A percentile compares a stretch with the other conserved stretches of the same genome.
These are phyloP conservation scores for Oscheius onirici DNA, from an alignment of 2,888 invertebrate genomes.

Conservation along the genomic window DNA sequence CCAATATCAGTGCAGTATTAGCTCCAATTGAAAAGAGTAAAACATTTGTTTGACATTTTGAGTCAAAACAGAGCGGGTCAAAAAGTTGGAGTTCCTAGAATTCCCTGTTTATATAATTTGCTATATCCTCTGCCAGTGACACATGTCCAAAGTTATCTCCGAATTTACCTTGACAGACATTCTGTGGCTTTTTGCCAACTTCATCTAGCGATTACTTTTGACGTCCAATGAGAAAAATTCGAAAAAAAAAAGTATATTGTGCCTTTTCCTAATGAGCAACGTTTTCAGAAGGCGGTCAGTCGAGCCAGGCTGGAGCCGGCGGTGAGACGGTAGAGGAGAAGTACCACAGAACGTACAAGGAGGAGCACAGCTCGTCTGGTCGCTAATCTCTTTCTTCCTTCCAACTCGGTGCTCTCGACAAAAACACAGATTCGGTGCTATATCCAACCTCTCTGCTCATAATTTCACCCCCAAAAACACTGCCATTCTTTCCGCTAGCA, in stretches of 20 bases:
- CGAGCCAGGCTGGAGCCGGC: constrained; percentile 34
- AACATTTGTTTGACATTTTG: too few species aligned
- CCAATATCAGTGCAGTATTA: too few species aligned
- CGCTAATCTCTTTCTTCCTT: background rate
- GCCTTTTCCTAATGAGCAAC: background rate
- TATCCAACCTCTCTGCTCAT: constrained; percentile 15
- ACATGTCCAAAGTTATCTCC: too few species aligned
- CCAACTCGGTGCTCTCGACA: constrained; percentile 24
- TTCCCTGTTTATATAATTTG: too few species aligned
- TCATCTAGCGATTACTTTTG: background rate
- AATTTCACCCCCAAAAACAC: constrained; percentile 20
- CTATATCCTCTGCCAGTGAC: too few species aligned
- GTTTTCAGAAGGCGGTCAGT: constrained; percentile 34
- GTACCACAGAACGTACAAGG: constrained; percentile 64
- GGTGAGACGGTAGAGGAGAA: constrained; percentile 63
- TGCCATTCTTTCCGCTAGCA: constrained; percentile 29
- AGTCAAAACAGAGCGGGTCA: too few species aligned
- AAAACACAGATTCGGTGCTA: constrained; percentile 26
- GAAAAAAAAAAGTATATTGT: background rate
- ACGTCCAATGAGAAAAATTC: background rate
- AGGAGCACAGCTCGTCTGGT: constrained; percentile 34
- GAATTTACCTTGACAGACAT: too few species aligned
- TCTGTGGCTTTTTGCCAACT: too few species aligned
- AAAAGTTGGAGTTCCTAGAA: too few species aligned
- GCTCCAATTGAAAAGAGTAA: too few species aligned